Evolutionary conservation across 2,797 vertebrate species (phyloP).

Genomic region (Nannoperca obscura): DNA sequence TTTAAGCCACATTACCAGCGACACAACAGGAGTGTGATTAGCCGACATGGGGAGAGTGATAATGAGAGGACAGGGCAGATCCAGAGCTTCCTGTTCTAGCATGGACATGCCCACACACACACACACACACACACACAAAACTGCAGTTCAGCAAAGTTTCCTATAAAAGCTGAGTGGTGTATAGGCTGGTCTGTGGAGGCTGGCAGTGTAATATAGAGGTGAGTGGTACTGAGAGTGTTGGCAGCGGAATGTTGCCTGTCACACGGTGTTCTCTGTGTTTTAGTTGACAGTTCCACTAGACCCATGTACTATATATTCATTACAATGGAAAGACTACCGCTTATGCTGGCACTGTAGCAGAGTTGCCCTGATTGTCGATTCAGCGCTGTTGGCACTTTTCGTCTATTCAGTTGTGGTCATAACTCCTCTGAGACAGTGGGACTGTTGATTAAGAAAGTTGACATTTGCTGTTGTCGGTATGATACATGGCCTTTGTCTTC

Average conservation of each 20-base stretch:
- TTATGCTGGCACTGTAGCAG: slow-evolving; percentile 5
- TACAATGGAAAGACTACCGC: slow-evolving; percentile 42
- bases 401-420: slow-evolving; percentile 20
- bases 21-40: slow-evolving; percentile 76
- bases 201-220: slow-evolving; percentile 61
- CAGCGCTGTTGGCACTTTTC: slow-evolving; percentile 14
- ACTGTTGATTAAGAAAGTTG: slow-evolving; percentile 30
- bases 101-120: slow-evolving; percentile 24
- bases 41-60: slow-evolving; percentile 73
- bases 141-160: slow-evolving; percentile 74
- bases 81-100: slow-evolving; percentile 50
- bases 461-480: slow-evolving; percentile 41
- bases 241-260: slow-evolving; percentile 63
- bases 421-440: slow-evolving; percentile 14
- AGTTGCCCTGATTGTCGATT: slow-evolving; percentile 21
- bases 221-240: slow-evolving; percentile 58
- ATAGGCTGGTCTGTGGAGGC: slow-evolving; percentile 51
- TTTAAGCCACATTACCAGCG: slow-evolving; percentile 52
- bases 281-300: slow-evolving; percentile 50
- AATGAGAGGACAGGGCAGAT: slow-evolving; percentile 74
- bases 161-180: slow-evolving; percentile 61
- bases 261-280: slow-evolving; percentile 59
- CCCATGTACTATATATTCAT: slow-evolving; percentile 59
- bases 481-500: slow-evolving; percentile 30
- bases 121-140: slow-evolving; percentile 41